Conservation (phyloP, 1,140 invertebrate genomes). For the Achroia grisella region DNA sequence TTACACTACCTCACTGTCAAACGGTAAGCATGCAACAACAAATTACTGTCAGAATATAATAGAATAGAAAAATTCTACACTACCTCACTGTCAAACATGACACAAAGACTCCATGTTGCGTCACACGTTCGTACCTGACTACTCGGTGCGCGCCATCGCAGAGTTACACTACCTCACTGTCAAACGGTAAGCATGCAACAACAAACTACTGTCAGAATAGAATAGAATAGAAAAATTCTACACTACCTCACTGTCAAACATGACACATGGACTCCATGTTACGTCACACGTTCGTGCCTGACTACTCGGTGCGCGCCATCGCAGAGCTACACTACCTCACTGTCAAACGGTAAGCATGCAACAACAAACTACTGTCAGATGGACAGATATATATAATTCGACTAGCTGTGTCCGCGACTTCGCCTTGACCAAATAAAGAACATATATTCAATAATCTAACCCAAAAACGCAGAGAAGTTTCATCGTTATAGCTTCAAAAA, state of each 20-base stretch:
- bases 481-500: too few species aligned
- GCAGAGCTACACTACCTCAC: conserved; percentile 85
- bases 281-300: conserved; percentile 89
- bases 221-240: too few species aligned
- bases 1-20: conserved; percentile 80
- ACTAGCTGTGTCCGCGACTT: too few species aligned
- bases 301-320: conserved; percentile 92
- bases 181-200: conserved; percentile 51
- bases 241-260: conserved; percentile 85
- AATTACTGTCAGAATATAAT: too few species aligned
- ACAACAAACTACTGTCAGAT: too few species aligned
- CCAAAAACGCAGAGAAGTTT: too few species aligned
- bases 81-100: conserved; percentile 86
- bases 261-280: conserved; percentile 86
- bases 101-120: conserved; percentile 85
- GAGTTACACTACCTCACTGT: conserved; percentile 84
- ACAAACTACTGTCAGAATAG: too few species aligned
- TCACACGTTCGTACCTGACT: conserved; percentile 93
- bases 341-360: conserved; percentile 52
- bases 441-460: too few species aligned
- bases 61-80: too few species aligned
- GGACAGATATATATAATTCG: too few species aligned
- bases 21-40: too few species aligned
- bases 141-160: conserved; percentile 88
- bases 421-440: too few species aligned